Conservation (phyloP, 2,888 invertebrate species). For the Heliconius ismenius region DNA sequence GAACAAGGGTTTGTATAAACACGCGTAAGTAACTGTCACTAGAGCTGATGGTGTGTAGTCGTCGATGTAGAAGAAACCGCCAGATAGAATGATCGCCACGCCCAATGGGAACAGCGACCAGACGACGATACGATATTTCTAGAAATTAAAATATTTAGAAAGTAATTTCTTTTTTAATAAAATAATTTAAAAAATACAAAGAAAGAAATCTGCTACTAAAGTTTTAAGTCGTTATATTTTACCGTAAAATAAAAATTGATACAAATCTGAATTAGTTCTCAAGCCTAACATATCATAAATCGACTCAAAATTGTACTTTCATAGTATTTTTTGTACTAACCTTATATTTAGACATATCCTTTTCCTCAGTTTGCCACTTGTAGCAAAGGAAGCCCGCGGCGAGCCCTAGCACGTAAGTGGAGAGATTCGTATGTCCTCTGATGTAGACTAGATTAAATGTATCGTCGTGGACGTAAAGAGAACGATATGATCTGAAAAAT, state of each 20-base stretch:
- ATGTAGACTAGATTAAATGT: conserved; percentile 67
- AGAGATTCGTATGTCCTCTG: conserved; percentile 71
- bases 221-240: too few relatives aligned
- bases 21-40: conserved; percentile 57
- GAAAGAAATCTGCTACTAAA: too few relatives aligned
- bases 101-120: conserved; percentile 63
- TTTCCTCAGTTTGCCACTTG: conserved; percentile 57
- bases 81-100: conserved; percentile 63
- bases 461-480: conserved; percentile 57
- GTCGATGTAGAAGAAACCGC: conserved; percentile 66
- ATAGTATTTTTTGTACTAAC: conserved; percentile 48
- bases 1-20: conserved; percentile 64
- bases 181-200: too few relatives aligned
- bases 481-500: conserved; percentile 59
- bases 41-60: conserved; percentile 43
- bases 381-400: conserved; percentile 67
- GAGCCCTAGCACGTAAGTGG: conserved; percentile 67
- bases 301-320: background rate
- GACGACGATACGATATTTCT: conserved; percentile 59
- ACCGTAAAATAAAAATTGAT: too few relatives aligned
- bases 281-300: too few relatives aligned
- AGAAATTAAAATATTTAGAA: conserved; percentile 36
- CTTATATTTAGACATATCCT: conserved; percentile 57
- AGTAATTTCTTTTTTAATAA: too few relatives aligned
- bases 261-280: too few relatives aligned